Evolutionary conservation across 2,113 vertebrate species (phyloP), one percentile per base, ranked within the genome.

Genomic region (Brachyistius frenatus): DNA sequence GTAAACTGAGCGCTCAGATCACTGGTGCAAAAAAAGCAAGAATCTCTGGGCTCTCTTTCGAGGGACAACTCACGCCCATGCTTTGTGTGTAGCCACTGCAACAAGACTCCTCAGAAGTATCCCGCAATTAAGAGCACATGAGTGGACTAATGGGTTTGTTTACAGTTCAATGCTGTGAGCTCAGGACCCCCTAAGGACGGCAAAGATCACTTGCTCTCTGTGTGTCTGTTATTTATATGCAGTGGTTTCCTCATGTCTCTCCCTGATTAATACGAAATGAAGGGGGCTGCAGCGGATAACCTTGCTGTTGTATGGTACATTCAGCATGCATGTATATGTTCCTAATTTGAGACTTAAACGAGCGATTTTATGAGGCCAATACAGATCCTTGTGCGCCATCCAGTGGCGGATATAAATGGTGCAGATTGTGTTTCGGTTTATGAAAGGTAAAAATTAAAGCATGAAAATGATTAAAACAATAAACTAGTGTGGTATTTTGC

Each of bases 1-100:
- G 83, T 71, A 78, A 87, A 87, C 67, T 85, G 93, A 89, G 86
- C 82, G 78, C 87, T 82, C 68, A 83, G 90, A 92, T 72, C 77
- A 78, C 90, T 93, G 82, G 80, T 88, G 86, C 94, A 94, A 92
- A 93, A 93, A 93, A 93, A 93, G 87, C 91, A 93, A 73, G 93
- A 90, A 88, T 94, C 95, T 95, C 93, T 92, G 84, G 91, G 93
- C 89, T 93, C 92, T 92, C 94, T 92, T 94, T 89, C 85, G 79
- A 92, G 86, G 78, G 87, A 81, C 79, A 89, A 91, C 82, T 94
- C 95, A 95, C 93, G 95, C 96, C 95, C 96, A 94, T 94, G 94
- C 92, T 96, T 94, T 78, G 90, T 83, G 85, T 90, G 87, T 65
- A 79, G 81, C 71, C 84, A 66, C 67, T 68, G 85, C 84, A 86